phyloP scores from a whole-genome alignment of 2,113 vertebrate species.

The Crotalus tigris region DNA sequence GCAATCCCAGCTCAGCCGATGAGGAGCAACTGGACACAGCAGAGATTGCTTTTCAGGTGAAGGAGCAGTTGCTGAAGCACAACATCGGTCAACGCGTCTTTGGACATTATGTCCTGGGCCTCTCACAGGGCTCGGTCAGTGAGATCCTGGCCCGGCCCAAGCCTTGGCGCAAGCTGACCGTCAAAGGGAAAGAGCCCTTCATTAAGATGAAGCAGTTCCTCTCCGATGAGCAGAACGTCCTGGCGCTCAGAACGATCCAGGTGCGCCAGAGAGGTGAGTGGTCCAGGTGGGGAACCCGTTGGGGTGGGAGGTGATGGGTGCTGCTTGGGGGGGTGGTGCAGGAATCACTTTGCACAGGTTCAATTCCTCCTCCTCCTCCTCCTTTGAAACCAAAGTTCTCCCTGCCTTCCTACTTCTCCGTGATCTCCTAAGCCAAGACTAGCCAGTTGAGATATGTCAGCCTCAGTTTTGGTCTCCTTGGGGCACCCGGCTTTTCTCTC shows the following conservation, averaged over 20 bases:
- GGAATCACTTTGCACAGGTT: background rate
- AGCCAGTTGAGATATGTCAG: background rate
- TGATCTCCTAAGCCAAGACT: background rate
- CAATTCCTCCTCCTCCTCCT: background rate
- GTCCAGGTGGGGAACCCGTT: constrained; percentile 7
- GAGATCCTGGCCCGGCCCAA: constrained; percentile 98
- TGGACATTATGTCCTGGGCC: constrained; percentile 94
- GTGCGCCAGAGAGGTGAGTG: constrained; percentile 97
- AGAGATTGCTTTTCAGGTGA: constrained; percentile 96
- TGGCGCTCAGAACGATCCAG: constrained; percentile 96
- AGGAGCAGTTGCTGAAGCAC: constrained; percentile 97
- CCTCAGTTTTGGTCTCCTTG: background rate
- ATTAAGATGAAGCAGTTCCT: constrained; percentile 99
- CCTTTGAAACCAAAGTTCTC: background rate
- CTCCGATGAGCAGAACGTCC: constrained; percentile 95
- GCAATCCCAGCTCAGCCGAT: constrained; percentile 67
- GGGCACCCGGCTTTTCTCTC: background rate
- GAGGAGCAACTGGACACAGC: constrained; percentile 95
- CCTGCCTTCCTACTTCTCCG: background rate
- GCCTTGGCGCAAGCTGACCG: constrained; percentile 97
- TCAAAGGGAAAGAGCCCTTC: constrained; percentile 98
- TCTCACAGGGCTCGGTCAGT: constrained; percentile 96
- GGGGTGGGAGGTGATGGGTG: accelerated
- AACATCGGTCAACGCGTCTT: constrained; percentile 98
- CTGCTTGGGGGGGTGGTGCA: background rate